Conservation (phyloP, 2,113 vertebrate species). For the Leucoraja erinaceus region DNA sequence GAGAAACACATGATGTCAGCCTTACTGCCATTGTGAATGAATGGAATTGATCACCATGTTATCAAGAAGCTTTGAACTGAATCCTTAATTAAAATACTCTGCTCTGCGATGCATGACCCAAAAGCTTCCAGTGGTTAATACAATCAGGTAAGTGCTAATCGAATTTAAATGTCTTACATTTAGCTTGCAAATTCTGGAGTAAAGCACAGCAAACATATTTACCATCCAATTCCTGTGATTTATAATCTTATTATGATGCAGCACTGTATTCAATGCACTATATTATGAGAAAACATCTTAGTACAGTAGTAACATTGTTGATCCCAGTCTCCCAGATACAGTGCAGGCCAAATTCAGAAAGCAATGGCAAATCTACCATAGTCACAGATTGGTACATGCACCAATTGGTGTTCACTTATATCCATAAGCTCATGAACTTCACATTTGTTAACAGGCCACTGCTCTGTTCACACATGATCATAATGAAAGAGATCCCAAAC, state of each 20-base stretch:
- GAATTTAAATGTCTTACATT: neutral
- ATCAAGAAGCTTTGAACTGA: neutral
- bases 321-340: no score
- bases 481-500: neutral
- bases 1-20: neutral
- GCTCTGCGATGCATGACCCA: neutral
- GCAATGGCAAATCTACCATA: neutral
- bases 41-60: neutral
- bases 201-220: neutral
- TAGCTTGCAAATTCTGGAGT: neutral
- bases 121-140: neutral
- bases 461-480: neutral
- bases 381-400: neutral
- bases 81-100: conserved; percentile 41
- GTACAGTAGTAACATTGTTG: no score
- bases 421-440: neutral
- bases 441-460: neutral
- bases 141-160: conserved; percentile 33
- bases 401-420: neutral
- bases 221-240: neutral
- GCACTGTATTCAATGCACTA: neutral
- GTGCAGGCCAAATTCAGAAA: neutral
- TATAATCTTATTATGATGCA: neutral
- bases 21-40: neutral
- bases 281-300: no score